Evolutionary conservation across 2,888 invertebrate species (phyloP).

Genomic region (Tenthredo scrophulariae): DNA sequence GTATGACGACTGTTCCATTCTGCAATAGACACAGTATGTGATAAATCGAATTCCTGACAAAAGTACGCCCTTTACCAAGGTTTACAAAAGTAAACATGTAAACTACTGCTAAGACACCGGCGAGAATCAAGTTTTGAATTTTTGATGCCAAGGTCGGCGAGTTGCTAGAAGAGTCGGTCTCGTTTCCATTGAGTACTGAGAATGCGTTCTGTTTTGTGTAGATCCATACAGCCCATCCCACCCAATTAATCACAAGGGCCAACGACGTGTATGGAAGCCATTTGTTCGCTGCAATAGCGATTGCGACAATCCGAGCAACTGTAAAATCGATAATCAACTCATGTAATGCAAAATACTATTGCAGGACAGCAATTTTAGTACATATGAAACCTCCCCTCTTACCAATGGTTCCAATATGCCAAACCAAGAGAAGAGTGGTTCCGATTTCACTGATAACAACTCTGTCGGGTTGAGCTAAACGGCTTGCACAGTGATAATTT

Average conservation of each 20-base stretch:
- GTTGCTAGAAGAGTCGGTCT: background rate
- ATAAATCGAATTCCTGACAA: conserved; percentile 2
- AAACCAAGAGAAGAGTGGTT: background rate
- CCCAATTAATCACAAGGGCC: conserved; percentile 1
- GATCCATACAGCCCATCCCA: conserved; percentile 2
- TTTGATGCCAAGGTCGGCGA: background rate
- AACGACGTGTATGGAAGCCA: background rate
- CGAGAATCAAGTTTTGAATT: background rate
- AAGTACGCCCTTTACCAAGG: background rate
- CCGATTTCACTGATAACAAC: background rate
- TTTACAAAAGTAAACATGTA: background rate
- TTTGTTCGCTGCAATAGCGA: background rate
- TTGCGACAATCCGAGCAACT: background rate
- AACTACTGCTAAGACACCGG: background rate
- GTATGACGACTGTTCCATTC: background rate
- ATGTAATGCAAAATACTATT: background rate
- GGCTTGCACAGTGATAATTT: conserved; percentile 5
- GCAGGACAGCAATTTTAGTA: background rate
- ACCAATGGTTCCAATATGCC: conserved; percentile 1
- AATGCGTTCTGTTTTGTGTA: background rate
- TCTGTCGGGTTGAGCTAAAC: background rate
- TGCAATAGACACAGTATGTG: background rate
- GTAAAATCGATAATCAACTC: background rate
- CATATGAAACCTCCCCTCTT: background rate
- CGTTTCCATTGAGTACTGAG: background rate